Percentiles rank a stretch among this genome's conserved stretches.
Conservation (phyloP, 2,797 vertebrate species). For the Natrix natrix region DNA sequence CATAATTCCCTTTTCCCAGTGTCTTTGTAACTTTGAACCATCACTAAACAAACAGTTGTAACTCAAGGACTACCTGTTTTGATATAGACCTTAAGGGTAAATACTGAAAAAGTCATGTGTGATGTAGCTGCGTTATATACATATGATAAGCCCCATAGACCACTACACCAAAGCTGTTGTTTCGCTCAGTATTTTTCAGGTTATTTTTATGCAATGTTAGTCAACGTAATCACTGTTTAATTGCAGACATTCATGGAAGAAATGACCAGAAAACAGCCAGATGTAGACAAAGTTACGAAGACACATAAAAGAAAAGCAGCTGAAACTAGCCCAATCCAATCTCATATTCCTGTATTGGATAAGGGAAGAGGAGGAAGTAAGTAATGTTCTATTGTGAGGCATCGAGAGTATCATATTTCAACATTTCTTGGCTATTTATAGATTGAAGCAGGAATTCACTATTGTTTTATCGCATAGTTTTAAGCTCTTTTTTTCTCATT, state of each 20-base stretch:
- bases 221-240: conserved; percentile 42
- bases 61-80: neutral
- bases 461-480: neutral
- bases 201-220: conserved; percentile 33
- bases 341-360: conserved; percentile 92
- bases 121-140: neutral
- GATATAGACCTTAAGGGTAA: neutral
- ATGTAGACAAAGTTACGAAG: conserved; percentile 99
- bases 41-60: neutral
- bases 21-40: neutral
- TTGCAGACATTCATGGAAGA: conserved; percentile 96
- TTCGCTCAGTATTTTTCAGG: conserved; percentile 20
- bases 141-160: neutral
- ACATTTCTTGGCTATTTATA: conserved; percentile 37
- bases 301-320: conserved; percentile 92
- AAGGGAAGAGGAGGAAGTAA: conserved; percentile 90
- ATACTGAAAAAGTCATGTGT: neutral
- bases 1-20: neutral
- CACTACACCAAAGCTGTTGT: neutral
- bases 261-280: conserved; percentile 99
- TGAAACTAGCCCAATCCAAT: conserved; percentile 77
- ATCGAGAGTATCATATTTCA: neutral
- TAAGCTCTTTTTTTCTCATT: neutral
- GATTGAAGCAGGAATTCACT: neutral
- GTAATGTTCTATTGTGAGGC: conserved; percentile 55